These are phyloP conservation scores for Hoplodrina ambigua DNA, from an alignment of 2,888 invertebrate genomes.

Conservation along the genomic window DNA sequence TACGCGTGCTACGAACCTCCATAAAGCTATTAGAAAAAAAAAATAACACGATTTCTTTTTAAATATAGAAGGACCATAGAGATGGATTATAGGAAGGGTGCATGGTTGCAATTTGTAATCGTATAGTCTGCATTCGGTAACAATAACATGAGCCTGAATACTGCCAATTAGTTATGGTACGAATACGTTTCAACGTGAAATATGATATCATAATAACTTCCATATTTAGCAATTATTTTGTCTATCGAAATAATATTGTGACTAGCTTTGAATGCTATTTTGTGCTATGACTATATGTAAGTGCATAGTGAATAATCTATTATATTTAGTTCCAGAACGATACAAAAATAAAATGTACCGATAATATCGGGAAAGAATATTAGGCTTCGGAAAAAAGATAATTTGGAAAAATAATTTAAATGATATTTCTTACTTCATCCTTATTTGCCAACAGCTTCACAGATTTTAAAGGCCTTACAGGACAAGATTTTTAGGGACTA, in stretches of 20 bases:
- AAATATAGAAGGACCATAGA: slow-evolving; percentile 7
- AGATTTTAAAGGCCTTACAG: too few relatives aligned
- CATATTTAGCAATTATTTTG: slow-evolving; percentile 35
- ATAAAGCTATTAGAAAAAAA: slow-evolving; percentile 1
- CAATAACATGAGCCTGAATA: slow-evolving; percentile 35
- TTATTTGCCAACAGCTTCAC: too few relatives aligned
- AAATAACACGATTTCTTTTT: background rate
- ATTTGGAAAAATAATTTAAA: too few relatives aligned
- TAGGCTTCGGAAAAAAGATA: too few relatives aligned
- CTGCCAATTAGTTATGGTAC: slow-evolving; percentile 30
- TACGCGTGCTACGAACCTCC: slow-evolving; percentile 41
- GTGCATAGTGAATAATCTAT: too few relatives aligned
- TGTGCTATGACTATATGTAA: background rate
- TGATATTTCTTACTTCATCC: too few relatives aligned
- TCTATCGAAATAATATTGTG: slow-evolving; percentile 32
- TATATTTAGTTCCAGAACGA: too few relatives aligned
- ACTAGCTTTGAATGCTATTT: background rate
- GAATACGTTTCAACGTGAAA: slow-evolving; percentile 30
- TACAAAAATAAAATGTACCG: too few relatives aligned
- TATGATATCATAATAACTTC: slow-evolving; percentile 29
- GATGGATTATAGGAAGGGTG: slow-evolving; percentile 7
- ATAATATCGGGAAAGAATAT: too few relatives aligned
- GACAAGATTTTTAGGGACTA: too few relatives aligned
- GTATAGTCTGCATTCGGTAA: slow-evolving; percentile 45
- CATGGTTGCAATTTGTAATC: slow-evolving; percentile 51